Percentiles rank a stretch among this genome's conserved stretches.
Conservation (phyloP, 2,888 invertebrate species). For the Eristalis pertinax region DNA sequence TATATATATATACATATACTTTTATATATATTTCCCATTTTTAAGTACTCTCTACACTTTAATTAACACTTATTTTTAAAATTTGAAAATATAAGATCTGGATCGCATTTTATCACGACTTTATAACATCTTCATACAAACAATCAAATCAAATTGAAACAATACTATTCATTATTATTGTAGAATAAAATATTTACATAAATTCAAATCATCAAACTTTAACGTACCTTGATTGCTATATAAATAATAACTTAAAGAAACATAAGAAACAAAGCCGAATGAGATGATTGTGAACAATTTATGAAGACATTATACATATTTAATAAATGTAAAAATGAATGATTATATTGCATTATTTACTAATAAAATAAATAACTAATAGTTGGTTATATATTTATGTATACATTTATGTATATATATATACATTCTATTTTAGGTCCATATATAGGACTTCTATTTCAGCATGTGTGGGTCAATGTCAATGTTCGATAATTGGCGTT, state of each 20-base stretch:
- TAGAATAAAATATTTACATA: conserved; percentile 56
- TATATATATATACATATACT: conserved; percentile 42
- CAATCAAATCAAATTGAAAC: conserved; percentile 53
- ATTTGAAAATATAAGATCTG: conserved; percentile 43
- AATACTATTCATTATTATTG: conserved; percentile 43
- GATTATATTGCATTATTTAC: conserved; percentile 27
- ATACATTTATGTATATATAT: no score
- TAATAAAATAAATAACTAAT: background rate
- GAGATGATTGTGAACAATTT: conserved; percentile 51
- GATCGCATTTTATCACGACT: conserved; percentile 60
- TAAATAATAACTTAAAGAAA: conserved; percentile 50
- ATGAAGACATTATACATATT: conserved; percentile 48
- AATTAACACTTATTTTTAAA: conserved; percentile 44
- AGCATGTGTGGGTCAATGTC: no score
- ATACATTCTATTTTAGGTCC: no score
- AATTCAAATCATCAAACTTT: conserved; percentile 73
- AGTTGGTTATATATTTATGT: background rate
- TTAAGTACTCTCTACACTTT: conserved; percentile 57
- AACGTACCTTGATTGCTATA: conserved; percentile 74
- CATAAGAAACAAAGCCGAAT: conserved; percentile 48
- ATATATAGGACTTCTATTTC: no score
- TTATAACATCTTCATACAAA: conserved; percentile 51
- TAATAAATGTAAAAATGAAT: conserved; percentile 66
- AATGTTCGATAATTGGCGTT: no score
- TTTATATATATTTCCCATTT: conserved; percentile 51